phyloP scores from a whole-genome alignment of 1,140 invertebrate genomes.

The Leptoteleia sp. region DNA sequence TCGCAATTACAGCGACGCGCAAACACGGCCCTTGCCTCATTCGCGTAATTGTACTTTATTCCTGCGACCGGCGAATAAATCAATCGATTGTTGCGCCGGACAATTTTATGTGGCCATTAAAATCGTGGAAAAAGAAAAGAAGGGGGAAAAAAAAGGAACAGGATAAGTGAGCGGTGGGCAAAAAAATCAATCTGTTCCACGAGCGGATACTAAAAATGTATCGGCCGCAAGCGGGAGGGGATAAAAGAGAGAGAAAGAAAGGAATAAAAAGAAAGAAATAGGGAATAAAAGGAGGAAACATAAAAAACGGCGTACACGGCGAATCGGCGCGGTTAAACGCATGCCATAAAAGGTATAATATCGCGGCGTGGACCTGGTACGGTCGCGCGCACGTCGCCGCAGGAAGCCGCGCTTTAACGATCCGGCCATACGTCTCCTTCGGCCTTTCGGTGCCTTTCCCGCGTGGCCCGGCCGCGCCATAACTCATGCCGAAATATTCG shows the following conservation, averaged over 20 bases:
- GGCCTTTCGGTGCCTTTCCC: conserved; percentile 50
- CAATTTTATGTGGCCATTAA: conserved; percentile 47
- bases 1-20: conserved; percentile 23
- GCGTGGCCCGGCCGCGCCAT: conserved; percentile 55
- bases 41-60: conserved; percentile 28
- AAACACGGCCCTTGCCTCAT: conserved; percentile 28
- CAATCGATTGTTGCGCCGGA: conserved; percentile 35
- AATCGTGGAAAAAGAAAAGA: conserved; percentile 10
- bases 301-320: conserved; percentile 10
- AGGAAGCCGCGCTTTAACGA: conserved; percentile 65
- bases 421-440: conserved; percentile 54
- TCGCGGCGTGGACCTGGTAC: conserved; percentile 36
- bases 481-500: conserved; percentile 78
- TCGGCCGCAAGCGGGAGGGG: no score
- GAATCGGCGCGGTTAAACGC: conserved; percentile 22
- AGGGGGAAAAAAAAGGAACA: no score
- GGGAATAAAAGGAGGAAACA: conserved; percentile 1
- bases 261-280: background rate
- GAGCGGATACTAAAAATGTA: conserved; percentile 16
- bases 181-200: conserved; percentile 25
- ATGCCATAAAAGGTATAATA: conserved; percentile 44
- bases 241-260: background rate
- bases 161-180: no score
- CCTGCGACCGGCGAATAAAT: conserved; percentile 34
- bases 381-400: conserved; percentile 49